Percentiles rank a stretch among this genome's conserved stretches.
phyloP scores from a whole-genome alignment of 2,113 vertebrate species.

The Oriolus oriolus region DNA sequence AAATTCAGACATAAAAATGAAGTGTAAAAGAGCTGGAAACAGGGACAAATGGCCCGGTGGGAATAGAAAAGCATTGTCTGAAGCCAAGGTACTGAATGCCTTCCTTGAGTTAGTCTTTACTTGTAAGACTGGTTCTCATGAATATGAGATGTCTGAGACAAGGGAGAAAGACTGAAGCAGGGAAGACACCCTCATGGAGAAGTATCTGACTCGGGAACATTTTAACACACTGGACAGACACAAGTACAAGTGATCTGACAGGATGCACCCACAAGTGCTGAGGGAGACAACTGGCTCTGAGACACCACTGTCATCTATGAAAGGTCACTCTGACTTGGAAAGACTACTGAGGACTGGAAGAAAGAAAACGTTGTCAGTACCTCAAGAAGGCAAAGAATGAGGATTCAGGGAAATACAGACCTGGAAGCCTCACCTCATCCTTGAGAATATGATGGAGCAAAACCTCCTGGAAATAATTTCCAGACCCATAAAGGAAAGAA shows the following conservation, averaged over 20 bases:
- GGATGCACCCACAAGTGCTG: neutral
- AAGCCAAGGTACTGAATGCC: neutral
- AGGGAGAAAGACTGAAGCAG: neutral
- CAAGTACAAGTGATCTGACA: neutral
- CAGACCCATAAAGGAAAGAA: neutral
- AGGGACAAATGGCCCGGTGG: neutral
- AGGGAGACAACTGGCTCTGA: neutral
- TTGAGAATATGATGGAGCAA: neutral
- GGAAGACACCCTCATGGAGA: neutral
- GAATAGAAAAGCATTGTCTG: neutral
- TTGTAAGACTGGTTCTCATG: neutral
- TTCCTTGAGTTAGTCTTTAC: neutral
- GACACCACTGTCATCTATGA: neutral
- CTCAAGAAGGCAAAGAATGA: neutral
- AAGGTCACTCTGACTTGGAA: neutral
- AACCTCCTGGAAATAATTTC: neutral
- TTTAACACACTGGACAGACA: neutral
- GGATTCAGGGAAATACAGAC: neutral
- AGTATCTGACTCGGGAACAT: neutral
- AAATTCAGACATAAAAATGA: neutral
- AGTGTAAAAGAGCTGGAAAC: neutral
- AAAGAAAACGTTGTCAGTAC: neutral
- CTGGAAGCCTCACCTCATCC: neutral
- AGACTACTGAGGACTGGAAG: neutral
- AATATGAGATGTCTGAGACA: neutral